Evolutionary conservation across 1,140 invertebrate species (phyloP), one percentile per base, ranked within the genome.

Genomic region (Nasonia vitripennis): DNA sequence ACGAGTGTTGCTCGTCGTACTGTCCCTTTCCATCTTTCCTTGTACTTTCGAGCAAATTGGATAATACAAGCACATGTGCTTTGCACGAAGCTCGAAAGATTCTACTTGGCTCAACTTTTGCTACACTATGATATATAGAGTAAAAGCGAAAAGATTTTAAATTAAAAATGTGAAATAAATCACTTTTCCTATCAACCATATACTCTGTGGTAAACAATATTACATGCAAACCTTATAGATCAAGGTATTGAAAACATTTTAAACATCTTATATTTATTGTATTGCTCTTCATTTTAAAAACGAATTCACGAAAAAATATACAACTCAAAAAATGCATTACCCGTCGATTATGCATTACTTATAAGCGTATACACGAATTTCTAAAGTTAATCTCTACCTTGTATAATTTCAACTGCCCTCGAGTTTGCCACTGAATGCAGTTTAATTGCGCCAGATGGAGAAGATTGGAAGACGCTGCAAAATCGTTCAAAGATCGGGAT

Each of bases 21-120:
- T 78, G 48, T 62, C 79, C 2, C 78, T 81, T 20, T 83, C 9
- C 23, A 11, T 81, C 48, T 77, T 11, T 51, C 23, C 31, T 70
- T 67, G 27, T 1, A 27, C 83, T 48, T 20, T 23, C 20, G 31
- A 79, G 70, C 45, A 78, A 84, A 78, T 78, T 84, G 74, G 45
- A 84, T 84, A 84, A 79, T 84, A 7, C 41, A 37, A 51, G 12
- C 55, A 17, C 70, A 7, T 73, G 68, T 11, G 11, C 71, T 17
- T 17, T 45, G 73, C 34, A 68, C 48, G 17, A 37, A 14, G 37
- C 20, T 51, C n/a, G 27, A 81, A 27, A 48, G 11, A 1, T 11
- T 34, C 34, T n/a, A 67, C 9, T 80, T 68, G 12, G 55, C 7
- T 7, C 27, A 9, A 41, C 37, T 41, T 41, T 41, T 9, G 3